A percentile compares a stretch with the other conserved stretches of the same genome.
Evolutionary conservation across 1,140 invertebrate species (phyloP).

Genomic region (Probaryconus sp.): DNA sequence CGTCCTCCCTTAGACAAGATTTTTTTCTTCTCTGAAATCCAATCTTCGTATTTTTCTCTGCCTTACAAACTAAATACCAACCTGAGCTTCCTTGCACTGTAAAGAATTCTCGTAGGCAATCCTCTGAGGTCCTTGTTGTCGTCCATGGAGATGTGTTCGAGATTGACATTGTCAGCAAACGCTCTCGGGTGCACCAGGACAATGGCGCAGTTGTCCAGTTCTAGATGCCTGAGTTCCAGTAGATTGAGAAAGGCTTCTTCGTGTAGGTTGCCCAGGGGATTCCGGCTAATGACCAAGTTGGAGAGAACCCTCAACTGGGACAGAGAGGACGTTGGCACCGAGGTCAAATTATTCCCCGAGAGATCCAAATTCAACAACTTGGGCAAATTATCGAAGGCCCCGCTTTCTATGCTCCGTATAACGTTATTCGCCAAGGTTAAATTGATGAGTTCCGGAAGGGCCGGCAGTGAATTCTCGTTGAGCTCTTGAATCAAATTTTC

Average conservation of each 20-base stretch:
- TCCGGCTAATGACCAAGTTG: slow-evolving; percentile 85
- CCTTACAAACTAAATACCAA: slow-evolving; percentile 57
- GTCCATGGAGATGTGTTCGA: slow-evolving; percentile 87
- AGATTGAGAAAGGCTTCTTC: slow-evolving; percentile 88
- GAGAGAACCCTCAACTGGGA: slow-evolving; percentile 86
- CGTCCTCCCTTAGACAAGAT: too few relatives aligned
- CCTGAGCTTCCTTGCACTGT: slow-evolving; percentile 85
- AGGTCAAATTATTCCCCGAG: slow-evolving; percentile 88
- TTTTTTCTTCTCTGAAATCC: too few relatives aligned
- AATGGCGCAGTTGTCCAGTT: slow-evolving; percentile 84
- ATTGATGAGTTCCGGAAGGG: slow-evolving; percentile 82
- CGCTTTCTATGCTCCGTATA: slow-evolving; percentile 83
- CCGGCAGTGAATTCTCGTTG: slow-evolving; percentile 82
- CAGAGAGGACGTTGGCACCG: slow-evolving; percentile 85
- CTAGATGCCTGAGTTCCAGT: slow-evolving; percentile 86
- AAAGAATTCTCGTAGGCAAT: slow-evolving; percentile 85
- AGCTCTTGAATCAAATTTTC: slow-evolving; percentile 86
- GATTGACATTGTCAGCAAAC: slow-evolving; percentile 90
- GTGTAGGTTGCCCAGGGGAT: slow-evolving; percentile 84
- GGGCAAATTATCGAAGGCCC: slow-evolving; percentile 84
- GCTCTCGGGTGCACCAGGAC: slow-evolving; percentile 84
- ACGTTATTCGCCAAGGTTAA: slow-evolving; percentile 85
- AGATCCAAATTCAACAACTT: slow-evolving; percentile 86
- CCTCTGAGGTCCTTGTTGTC: slow-evolving; percentile 84
- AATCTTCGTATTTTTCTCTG: too few relatives aligned